A percentile compares a stretch with the other conserved stretches of the same genome.
These are phyloP conservation scores for Iguana delicatissima DNA, from an alignment of 2,797 vertebrate genomes.

Conservation along the genomic window DNA sequence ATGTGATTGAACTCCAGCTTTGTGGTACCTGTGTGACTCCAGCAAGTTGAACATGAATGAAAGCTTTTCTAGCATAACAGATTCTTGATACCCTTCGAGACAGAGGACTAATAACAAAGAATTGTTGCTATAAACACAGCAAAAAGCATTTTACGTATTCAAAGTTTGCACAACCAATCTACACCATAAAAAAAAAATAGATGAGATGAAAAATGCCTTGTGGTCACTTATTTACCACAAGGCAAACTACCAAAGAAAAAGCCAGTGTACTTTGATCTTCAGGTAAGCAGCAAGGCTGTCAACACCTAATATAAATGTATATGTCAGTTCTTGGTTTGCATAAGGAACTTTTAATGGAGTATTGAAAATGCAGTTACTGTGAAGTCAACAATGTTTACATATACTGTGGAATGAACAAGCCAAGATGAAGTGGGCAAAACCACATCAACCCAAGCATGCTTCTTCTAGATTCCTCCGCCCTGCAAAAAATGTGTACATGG, in stretches of 20 bases:
- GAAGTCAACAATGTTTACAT: conserved; percentile 59
- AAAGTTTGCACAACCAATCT: conserved; percentile 57
- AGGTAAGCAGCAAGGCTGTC: conserved; percentile 70
- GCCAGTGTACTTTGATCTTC: conserved; percentile 67
- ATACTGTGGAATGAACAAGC: conserved; percentile 50
- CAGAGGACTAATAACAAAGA: background rate
- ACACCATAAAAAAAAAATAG: conserved; percentile 48
- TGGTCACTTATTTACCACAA: conserved; percentile 62
- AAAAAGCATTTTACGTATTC: conserved; percentile 36
- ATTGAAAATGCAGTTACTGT: conserved; percentile 60
- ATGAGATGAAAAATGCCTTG: conserved; percentile 35
- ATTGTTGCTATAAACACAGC: background rate
- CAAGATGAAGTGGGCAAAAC: conserved; percentile 65
- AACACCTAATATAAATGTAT: conserved; percentile 65
- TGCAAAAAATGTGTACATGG: background rate
- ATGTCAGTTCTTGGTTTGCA: conserved; percentile 36
- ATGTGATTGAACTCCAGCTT: background rate
- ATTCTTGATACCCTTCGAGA: background rate
- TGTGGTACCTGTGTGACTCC: background rate
- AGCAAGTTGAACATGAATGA: background rate
- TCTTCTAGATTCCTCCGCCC: background rate
- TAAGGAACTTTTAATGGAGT: background rate
- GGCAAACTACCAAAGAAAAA: conserved; percentile 68
- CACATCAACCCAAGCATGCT: conserved; percentile 54
- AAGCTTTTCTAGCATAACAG: background rate